Base-by-base conservation (phyloP, 1,140 invertebrate species). In the Magallana gigas region DNA sequence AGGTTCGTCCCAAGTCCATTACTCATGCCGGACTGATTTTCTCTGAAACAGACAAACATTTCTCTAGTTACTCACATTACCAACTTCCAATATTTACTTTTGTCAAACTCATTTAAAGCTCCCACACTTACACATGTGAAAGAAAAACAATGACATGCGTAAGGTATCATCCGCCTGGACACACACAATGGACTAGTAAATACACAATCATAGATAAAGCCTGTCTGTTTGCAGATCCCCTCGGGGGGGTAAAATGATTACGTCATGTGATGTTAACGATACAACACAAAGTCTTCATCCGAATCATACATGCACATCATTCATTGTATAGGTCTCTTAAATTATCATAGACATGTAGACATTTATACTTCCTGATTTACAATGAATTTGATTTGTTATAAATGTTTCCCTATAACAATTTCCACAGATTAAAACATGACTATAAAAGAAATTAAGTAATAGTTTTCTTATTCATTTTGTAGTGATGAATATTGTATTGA, bases 1-100 rank as follows among this genome's bases (percentile, higher is more conserved):
- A 83, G 36, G 83, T 85, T 59, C 85, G 76, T 18, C 85, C 85
- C 14, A 84, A 58, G 59, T 84, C 83, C 83, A 84, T 84, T 62
- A 36, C 83, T 60, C 58, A 83, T 83, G 9, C 48, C 48, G 48
- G 81, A 58, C 14, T 23, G 48, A 23, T 76, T 11, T 76, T 68
- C 36, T 83, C 81, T 83, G n/a, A 83, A 83, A 83, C n/a, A 83
- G 81, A 82, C 36, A 83, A 82, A 83, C 18, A 80, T 18, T n/a
- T 64, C 18, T 18, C 36, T 48, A 5, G 36, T 48, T 48, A 48
- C 36, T 48, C 36, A 14, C 18, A 1, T 7, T 16, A n/a, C 60
- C 14, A 29, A 36, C 14, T 76, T 76, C 68, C 60, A 64, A 64
- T 64, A 76, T 76, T 23, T 29, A 29, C 18, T 23, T 29, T 36